These are phyloP conservation scores for Chorisops tibialis DNA, from an alignment of 2,888 invertebrate species.

Conservation along the genomic window DNA sequence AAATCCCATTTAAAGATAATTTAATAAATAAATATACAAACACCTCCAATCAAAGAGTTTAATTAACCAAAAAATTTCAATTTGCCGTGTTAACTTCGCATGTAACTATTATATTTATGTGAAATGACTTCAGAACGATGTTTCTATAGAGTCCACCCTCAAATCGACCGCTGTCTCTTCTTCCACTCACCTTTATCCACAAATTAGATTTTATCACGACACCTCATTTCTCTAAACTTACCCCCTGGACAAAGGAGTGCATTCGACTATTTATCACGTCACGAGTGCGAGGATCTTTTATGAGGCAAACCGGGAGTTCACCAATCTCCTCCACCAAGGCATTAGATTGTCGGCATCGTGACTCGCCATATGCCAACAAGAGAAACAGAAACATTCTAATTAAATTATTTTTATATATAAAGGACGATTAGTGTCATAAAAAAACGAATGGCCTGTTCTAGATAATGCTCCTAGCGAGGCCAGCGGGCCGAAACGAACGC, in stretches of 20 bases:
- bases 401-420: slow-evolving; percentile 27
- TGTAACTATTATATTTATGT: slow-evolving; percentile 3
- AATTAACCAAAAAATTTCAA: slow-evolving; percentile 26
- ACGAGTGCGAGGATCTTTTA: neutral
- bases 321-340: too few relatives aligned
- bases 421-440: slow-evolving; percentile 21
- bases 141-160: neutral
- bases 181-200: slow-evolving; percentile 23
- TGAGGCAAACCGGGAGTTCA: neutral
- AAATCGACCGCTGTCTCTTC: too few relatives aligned
- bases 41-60: slow-evolving; percentile 14
- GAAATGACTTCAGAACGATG: slow-evolving; percentile 11
- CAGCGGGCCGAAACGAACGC: slow-evolving; percentile 20
- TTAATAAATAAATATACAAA: neutral
- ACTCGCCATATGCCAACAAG: slow-evolving; percentile 22
- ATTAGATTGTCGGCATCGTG: slow-evolving; percentile 14
- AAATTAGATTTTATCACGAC: slow-evolving; percentile 31
- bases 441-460: neutral
- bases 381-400: slow-evolving; percentile 26
- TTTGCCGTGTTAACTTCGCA: slow-evolving; percentile 22
- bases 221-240: slow-evolving; percentile 26
- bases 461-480: slow-evolving; percentile 1
- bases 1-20: too few relatives aligned
- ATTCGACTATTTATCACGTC: slow-evolving; percentile 23
- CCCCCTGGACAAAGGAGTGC: slow-evolving; percentile 6